Base-by-base conservation (phyloP, 1,140 invertebrate genomes). In the Melitaea cinxia region DNA sequence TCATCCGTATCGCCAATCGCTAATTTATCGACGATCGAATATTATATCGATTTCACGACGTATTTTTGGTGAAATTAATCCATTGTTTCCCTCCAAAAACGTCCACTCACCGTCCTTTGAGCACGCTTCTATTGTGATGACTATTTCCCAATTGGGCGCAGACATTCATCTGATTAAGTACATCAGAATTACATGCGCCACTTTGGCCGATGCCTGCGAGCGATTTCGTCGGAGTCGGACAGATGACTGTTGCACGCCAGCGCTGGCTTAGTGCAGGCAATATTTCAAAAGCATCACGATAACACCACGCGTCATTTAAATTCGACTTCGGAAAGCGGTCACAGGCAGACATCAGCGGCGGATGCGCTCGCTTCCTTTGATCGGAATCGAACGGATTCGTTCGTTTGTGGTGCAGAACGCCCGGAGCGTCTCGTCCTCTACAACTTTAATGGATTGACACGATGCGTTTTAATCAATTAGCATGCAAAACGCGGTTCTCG, bases 391-490 rank as follows among this genome's bases (percentile, higher is more conserved):
- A 65, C 45, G 28, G 57, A 55, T 42, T 35, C 59, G 67, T 28
- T 50, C 56, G 58, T 57, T 69, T 69, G 57, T 55, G 42, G 14
- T 42, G 63, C 37, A 58, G 42, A n/a, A 26, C 45, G 73, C 77
- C 66, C 54, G 42, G 56, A 65, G 72, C 68, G 26, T 21, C 63
- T 28, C 59, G 52, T 63, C 49, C 56, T 57, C 54, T 63, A 63
- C 80, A 77, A 83, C 82, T 78, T 82, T 78, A 35, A 19, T 53
- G 70, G 82, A 88, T 85, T 86, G 85, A 86, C 83, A 76, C 65
- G 77, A 65, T 83, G 86, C 80, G 83, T 89, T 88, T 88, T 89
- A 89, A 88, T 89, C 86, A 89, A 89, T 89, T 89, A 89, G 73
- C 79, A 68, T 73, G 75, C 78, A 81, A 81, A 75, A 78, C 72